A percentile compares a stretch with the other conserved stretches of the same genome.
Evolutionary conservation across 2,113 vertebrate species (phyloP).

Genomic region (Myanophis thanlyinensis): DNA sequence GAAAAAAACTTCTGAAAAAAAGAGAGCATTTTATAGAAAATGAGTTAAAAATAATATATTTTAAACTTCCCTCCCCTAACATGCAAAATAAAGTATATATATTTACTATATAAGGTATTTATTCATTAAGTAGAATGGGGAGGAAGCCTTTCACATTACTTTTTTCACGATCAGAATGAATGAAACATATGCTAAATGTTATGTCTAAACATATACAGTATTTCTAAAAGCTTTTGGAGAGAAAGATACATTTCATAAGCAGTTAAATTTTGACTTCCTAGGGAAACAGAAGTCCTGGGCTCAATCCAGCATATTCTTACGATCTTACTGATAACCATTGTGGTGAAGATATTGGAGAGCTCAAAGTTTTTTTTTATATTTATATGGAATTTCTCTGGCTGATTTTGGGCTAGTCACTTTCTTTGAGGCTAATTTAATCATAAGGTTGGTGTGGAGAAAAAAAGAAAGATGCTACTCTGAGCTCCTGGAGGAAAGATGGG

Average conservation of each 20-base stretch:
- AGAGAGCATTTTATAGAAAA: constrained; percentile 3
- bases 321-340: neutral
- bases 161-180: neutral
- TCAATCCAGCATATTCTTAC: neutral
- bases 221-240: neutral
- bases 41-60: constrained; percentile 12
- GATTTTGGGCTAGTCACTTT: neutral
- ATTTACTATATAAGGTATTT: neutral
- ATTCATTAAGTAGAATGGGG: neutral
- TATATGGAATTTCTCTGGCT: neutral
- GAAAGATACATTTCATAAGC: neutral
- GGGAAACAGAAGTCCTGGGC: neutral
- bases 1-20: constrained; percentile 5
- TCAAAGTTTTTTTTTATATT: neutral
- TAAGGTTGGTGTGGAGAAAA: neutral
- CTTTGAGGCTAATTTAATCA: neutral
- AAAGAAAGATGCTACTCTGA: neutral
- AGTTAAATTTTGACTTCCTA: neutral
- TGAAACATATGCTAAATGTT: neutral
- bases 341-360: neutral
- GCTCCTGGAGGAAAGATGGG: neutral
- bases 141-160: neutral
- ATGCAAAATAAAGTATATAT: neutral
- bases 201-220: neutral
- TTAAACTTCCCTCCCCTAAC: neutral